Conservation (phyloP, 2,797 vertebrate species). For the Macroramphosus scolopax region DNA sequence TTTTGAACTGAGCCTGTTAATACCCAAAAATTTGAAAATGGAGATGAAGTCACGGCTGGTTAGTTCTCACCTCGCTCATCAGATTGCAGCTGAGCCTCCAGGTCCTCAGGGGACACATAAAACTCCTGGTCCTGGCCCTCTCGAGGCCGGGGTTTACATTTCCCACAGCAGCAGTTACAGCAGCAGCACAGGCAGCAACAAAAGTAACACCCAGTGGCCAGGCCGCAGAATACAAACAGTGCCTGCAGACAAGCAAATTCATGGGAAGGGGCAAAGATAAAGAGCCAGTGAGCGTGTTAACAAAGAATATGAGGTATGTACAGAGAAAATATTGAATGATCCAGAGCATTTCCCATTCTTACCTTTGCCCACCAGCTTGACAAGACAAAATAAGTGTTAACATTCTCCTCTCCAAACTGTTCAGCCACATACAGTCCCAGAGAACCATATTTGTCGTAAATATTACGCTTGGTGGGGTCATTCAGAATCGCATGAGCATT, state of each 20-base stretch:
- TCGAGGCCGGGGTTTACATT: conserved; percentile 94
- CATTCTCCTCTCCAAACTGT: conserved; percentile 98
- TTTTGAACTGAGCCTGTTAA: neutral
- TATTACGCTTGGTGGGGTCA: conserved; percentile 94
- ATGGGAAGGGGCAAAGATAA: neutral
- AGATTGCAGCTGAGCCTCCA: conserved; percentile 97
- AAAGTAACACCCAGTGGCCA: conserved; percentile 97
- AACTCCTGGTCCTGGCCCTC: conserved; percentile 91
- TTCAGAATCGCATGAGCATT: conserved; percentile 95
- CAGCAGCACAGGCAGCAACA: conserved; percentile 99
- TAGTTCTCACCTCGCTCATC: conserved; percentile 90
- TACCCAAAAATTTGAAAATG: neutral
- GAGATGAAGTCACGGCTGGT: neutral
- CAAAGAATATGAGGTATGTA: too few relatives aligned
- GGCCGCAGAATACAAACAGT: conserved; percentile 92
- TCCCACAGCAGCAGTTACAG: conserved; percentile 99
- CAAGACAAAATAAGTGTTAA: conserved; percentile 98
- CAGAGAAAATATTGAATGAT: neutral
- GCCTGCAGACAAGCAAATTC: conserved; percentile 76
- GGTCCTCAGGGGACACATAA: conserved; percentile 96
- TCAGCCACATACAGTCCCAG: conserved; percentile 97
- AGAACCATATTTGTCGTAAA: conserved; percentile 98
- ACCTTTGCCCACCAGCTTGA: conserved; percentile 99
- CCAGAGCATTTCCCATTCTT: conserved; percentile 32
- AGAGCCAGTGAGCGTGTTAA: too few relatives aligned